These are phyloP conservation scores for Phyllotreta striolata DNA, from an alignment of 2,888 invertebrate genomes.

Conservation along the genomic window DNA sequence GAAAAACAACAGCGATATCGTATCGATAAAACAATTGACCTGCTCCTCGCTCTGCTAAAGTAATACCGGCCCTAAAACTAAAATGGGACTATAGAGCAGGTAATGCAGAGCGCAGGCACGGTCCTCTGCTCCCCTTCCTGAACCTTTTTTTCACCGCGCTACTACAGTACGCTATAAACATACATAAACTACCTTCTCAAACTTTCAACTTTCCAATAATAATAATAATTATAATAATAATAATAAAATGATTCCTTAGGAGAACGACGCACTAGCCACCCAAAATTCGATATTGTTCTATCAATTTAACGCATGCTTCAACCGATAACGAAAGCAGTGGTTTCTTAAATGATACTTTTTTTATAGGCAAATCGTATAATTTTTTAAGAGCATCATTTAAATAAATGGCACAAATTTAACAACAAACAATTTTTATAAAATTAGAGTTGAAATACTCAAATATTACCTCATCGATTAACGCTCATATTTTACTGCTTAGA, in stretches of 20 bases:
- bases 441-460: no score
- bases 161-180: constrained; percentile 63
- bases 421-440: no score
- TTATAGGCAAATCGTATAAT: no score
- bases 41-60: constrained; percentile 57
- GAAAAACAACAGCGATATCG: constrained; percentile 45
- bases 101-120: constrained; percentile 56
- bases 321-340: no score
- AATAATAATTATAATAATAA: constrained; percentile 34
- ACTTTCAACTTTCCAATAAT: constrained; percentile 61
- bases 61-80: constrained; percentile 55
- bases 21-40: constrained; percentile 55
- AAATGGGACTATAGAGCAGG: constrained; percentile 50
- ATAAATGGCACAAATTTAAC: no score
- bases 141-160: constrained; percentile 45
- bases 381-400: no score
- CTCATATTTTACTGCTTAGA: no score
- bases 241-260: constrained; percentile 4
- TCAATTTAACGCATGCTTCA: no score
- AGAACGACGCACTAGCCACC: background rate
- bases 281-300: background rate
- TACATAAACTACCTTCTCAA: constrained; percentile 62
- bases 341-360: no score
- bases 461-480: no score
- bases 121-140: constrained; percentile 52